Conservation (phyloP, 2,888 invertebrate genomes). For the Andrena camellia region DNA sequence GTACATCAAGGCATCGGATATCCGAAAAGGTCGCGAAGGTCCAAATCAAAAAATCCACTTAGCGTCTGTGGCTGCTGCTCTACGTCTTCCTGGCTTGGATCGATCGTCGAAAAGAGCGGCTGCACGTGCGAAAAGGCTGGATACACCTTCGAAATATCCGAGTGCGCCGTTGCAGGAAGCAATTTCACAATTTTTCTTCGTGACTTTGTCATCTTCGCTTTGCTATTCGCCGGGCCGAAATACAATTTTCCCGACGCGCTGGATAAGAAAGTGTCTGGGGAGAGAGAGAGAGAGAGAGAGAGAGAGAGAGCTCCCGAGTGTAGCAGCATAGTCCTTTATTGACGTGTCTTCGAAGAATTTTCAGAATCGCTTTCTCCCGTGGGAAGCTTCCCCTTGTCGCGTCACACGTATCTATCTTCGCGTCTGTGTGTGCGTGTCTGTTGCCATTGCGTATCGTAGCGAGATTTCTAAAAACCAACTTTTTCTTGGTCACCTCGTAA, state of each 20-base stretch:
- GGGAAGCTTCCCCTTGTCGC: slow-evolving; percentile 62
- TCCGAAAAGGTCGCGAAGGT: slow-evolving; percentile 5
- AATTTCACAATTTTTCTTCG: slow-evolving; percentile 84
- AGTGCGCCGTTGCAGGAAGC: slow-evolving; percentile 76
- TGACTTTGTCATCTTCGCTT: slow-evolving; percentile 85
- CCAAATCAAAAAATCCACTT: slow-evolving; percentile 26
- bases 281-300: slow-evolving; percentile 20
- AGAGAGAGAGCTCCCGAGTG: slow-evolving; percentile 48
- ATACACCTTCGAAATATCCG: slow-evolving; percentile 48
- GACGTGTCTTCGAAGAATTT: slow-evolving; percentile 74
- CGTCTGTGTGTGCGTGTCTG: background rate
- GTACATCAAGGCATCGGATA: background rate
- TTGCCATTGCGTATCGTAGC: background rate
- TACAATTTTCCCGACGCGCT: slow-evolving; percentile 79
- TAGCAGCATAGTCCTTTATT: slow-evolving; percentile 61
- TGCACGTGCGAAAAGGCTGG: slow-evolving; percentile 22
- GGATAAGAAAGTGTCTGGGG: slow-evolving; percentile 52
- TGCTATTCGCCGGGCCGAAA: slow-evolving; percentile 82
- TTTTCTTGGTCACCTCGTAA: background rate
- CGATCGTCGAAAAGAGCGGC: slow-evolving; percentile 27
- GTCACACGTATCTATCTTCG: slow-evolving; percentile 45
- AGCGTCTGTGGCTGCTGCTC: slow-evolving; percentile 4
- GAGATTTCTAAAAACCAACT: background rate
- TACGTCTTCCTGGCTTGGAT: slow-evolving; percentile 21
- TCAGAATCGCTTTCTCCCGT: slow-evolving; percentile 67